Evolutionary conservation across 2,888 invertebrate species (phyloP).

Genomic region (Sarcophaga caerulescens): DNA sequence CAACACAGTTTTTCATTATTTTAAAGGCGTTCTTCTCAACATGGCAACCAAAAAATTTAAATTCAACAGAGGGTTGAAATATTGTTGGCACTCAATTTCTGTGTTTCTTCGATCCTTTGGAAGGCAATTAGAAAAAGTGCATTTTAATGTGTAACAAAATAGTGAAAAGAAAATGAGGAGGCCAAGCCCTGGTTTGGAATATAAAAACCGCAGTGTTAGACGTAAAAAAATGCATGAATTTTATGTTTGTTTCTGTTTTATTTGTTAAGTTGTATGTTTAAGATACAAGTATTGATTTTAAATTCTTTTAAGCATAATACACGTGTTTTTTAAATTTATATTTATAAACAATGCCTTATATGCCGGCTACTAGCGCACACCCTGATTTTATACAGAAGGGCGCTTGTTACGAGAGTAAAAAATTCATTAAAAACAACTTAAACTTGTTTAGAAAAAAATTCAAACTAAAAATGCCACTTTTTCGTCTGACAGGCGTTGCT

Average conservation of each 20-base stretch:
- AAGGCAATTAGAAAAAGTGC: constrained; percentile 49
- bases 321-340: not conserved
- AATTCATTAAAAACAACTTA: constrained; percentile 36
- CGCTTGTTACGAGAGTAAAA: not conserved
- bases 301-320: not conserved
- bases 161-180: not conserved
- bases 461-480: too few relatives aligned
- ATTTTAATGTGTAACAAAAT: constrained; percentile 42
- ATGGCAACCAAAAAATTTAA: too few relatives aligned
- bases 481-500: too few relatives aligned
- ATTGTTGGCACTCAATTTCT: not conserved
- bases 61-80: not conserved
- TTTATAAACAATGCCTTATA: not conserved
- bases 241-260: constrained; percentile 2
- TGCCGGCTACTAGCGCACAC: not conserved
- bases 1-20: not conserved
- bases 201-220: constrained; percentile 45
- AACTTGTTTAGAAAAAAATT: constrained; percentile 30
- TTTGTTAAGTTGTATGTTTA: not conserved
- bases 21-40: too few relatives aligned
- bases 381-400: not conserved
- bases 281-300: not conserved
- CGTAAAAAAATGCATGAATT: not conserved
- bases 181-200: constrained; percentile 45
- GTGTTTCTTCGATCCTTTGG: not conserved